Evolutionary conservation across 1,140 invertebrate species (phyloP), one percentile per base, ranked within the genome.

Genomic region (Drosophila orena): DNA sequence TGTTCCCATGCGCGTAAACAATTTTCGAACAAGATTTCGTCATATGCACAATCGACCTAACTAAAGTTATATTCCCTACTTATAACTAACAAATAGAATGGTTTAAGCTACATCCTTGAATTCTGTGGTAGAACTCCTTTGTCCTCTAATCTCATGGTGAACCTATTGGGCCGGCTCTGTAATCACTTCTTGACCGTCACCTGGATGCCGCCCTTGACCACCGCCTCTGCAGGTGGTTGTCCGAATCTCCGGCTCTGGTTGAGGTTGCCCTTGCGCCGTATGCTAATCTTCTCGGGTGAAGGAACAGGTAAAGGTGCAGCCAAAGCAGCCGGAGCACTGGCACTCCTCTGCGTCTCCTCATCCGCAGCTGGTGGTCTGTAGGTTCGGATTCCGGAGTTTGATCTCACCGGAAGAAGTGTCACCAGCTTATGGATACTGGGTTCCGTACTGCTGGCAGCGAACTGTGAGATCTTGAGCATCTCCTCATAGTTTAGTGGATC

Each of bases 401-500:
- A 92, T 20, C 90, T 75, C 0, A 92, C 92, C 0, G 92, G 92
- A 7, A 92, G 72, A 4, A 92, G 55, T 0, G 92, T 92, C 7
- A 92, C 91, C 27, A 92, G 56, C n/a, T 75, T 74, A 50, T 91
- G 90, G 6, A 71, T 55, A 43, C 69, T 90, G 12, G 77, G 66
- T 17, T 90, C 88, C 0, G 91, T 91, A 1, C 81, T 84, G 5
- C 50, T 71, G 27, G 52, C 64, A 2, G 72, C 77, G 17, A 91
- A 88, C 46, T 91, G 90, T 0, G 91, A 91, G 11, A 79, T 86
- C 49, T 88, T 77, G 2, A 92, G 57, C 54, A 92, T 80, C 68
- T 92, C 92, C 49, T 92, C 92, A 59, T 92, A 92, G 58, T 91
- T 91, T 10, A 80, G 75, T 4, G 92, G 92, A 47, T 92, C 92